Base-by-base conservation (phyloP, 1,140 invertebrate species). In the Mycetomoellerius zeteki region DNA sequence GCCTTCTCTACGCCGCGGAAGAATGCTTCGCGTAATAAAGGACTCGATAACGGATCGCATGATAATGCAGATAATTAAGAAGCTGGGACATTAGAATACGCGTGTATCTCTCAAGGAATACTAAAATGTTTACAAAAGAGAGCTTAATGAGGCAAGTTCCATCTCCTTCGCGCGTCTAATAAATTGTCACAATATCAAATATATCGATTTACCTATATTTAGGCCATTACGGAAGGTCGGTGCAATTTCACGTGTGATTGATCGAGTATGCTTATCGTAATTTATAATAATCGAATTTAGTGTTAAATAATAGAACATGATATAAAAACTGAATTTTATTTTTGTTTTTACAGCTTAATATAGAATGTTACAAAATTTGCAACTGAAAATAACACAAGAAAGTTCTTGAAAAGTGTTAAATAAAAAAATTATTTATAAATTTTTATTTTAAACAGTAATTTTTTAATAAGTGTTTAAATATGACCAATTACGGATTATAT, bases 11-110 rank as follows among this genome's bases (percentile, higher is more conserved):
- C 33, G 52, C 52, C 73, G 54, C 81, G 58, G 58, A 60, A 56
- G 27, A 69, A 89, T 89, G 37, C 60, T 43, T 24, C 30, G 60
- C 21, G 65, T 86, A 88, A 86, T 76, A 56, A 76, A 71, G 58
- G 43, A 67, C 16, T 8, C 19, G 33, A 62, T 77, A 77, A 54
- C 24, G 75, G 4, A 37, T 64, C 50, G 27, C 37, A 21, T 10
- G 50, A 81, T 81, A 81, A 81, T 81, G 52, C 21, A n/a, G 27
- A 50, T 73, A 75, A 84, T 84, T 84, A 84, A 19, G 24, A 71
- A 14, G 33, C 64, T 27, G 10, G 33, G 16, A 54, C 30, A 47
- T 54, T 27, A 50, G n/a, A 81, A 54, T 71, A 43, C 24, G 24
- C n/a, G 54, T 24, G 21, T 58, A 8, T 60, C 24, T 73, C 8